Evolutionary conservation across 2,113 vertebrate species (phyloP).

Genomic region (Oreochromis aureus): DNA sequence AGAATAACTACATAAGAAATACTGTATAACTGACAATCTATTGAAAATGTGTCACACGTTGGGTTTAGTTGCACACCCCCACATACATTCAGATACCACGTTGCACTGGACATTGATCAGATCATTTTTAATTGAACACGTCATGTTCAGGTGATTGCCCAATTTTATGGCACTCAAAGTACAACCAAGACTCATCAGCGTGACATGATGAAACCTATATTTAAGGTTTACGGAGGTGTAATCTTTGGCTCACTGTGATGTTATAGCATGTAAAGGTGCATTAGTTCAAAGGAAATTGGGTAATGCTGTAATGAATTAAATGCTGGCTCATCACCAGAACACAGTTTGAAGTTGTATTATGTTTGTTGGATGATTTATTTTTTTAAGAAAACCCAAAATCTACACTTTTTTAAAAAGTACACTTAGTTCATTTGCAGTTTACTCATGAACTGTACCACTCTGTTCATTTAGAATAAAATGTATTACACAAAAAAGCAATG

Average conservation of each 20-base stretch:
- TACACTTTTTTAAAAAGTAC: neutral
- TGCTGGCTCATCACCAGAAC: neutral
- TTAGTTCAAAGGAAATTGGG: neutral
- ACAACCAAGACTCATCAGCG: neutral
- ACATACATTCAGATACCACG: neutral
- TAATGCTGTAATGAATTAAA: neutral
- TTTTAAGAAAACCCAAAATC: neutral
- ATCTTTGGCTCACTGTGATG: neutral
- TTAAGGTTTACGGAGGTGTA: neutral
- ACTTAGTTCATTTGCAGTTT: neutral
- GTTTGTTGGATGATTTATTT: neutral
- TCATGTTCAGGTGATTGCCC: neutral
- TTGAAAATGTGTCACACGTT: neutral
- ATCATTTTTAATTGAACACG: slow-evolving; percentile 14
- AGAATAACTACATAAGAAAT: neutral
- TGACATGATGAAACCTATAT: neutral
- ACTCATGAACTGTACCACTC: rapidly evolving
- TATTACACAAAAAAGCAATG: neutral
- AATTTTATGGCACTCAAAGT: slow-evolving; percentile 10
- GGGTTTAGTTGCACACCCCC: neutral
- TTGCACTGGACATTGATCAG: slow-evolving; percentile 17
- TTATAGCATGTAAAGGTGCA: neutral
- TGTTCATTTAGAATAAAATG: neutral
- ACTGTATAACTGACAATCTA: neutral
- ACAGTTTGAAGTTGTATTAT: rapidly evolving